Base-by-base conservation (phyloP, 2,888 invertebrate genomes). In the Tachina fera region DNA sequence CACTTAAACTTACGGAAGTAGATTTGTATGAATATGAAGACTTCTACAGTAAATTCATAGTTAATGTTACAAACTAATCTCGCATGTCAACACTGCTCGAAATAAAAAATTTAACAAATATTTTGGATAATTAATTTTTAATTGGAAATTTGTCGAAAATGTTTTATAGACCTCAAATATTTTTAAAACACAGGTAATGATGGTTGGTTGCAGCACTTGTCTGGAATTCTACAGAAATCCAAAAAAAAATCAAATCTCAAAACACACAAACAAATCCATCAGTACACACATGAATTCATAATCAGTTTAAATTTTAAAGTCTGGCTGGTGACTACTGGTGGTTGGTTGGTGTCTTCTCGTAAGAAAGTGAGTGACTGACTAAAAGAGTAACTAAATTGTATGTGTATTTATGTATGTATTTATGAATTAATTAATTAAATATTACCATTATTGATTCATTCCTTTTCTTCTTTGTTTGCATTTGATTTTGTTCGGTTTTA, bases 391-490 rank as follows among this genome's bases (percentile, higher is more conserved):
- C 19, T 53, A 43, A 61, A 58, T 10, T 85, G 49, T 77, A 3
- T 68, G 67, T 39, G 56, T 71, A 81, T 79, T 74, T 82, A 22
- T 22, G 56, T 71, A 81, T 22, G 56, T 71, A 81, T 79, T 81
- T 82, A 78, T 82, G 82, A 78, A 85, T 85, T 79, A 78, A 85
- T 85, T 85, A 85, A 75, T 81, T 79, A 56, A 49, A 82, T 77
- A 79, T 86, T 63, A 61, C 72, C 71, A 72, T 65, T 71, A 79
- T 82, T 72, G 56, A n/a, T 70, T 77, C 72, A 47, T 81, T 60
- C 39, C 39, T 74, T 75, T 65, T 31, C 43, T 68, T 83, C 63
- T 14, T 65, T 82, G 56, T 47, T 43, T 45, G 10, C 70, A 19
- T 63, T 10, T 56, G 51, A 56, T 56, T 58, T 61, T 45, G 16